Conservation (phyloP, 2,797 vertebrate species). For the Gymnodraco acuticeps region DNA sequence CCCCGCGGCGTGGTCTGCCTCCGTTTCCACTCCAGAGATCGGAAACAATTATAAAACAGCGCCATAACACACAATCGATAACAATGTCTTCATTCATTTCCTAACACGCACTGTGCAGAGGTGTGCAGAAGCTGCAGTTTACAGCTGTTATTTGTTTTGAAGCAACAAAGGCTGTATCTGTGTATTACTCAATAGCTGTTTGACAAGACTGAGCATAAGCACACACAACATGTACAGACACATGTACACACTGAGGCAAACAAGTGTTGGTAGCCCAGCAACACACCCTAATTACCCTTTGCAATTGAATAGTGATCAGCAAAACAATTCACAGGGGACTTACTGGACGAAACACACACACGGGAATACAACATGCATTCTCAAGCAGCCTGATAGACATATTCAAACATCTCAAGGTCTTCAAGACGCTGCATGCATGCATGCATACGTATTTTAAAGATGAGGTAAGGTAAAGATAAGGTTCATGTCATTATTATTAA, state of each 20-base stretch:
- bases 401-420: constrained; percentile 13
- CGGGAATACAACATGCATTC: background rate
- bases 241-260: background rate
- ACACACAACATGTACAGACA: constrained; percentile 3
- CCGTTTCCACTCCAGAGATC: constrained; percentile 33
- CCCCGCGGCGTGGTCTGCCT: constrained; percentile 31
- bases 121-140: constrained; percentile 10
- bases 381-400: background rate
- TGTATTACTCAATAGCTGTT: constrained; percentile 23
- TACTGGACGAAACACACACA: constrained; percentile 4
- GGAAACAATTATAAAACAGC: constrained; percentile 34
- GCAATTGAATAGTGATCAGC: constrained; percentile 45
- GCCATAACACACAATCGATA: background rate
- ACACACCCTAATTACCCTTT: constrained; percentile 63
- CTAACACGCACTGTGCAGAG: background rate
- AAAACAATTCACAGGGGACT: constrained; percentile 31
- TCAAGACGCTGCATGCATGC: background rate
- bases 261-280: constrained; percentile 51
- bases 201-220: background rate
- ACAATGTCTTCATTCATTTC: constrained; percentile 4
- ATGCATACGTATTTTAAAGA: background rate
- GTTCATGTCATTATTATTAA: background rate
- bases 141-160: constrained; percentile 35
- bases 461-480: no score
- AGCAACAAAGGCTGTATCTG: constrained; percentile 28